Percentiles rank a stretch among this genome's conserved stretches.
phyloP scores from a whole-genome alignment of 2,797 vertebrate species.

The Phoebastria nigripes region DNA sequence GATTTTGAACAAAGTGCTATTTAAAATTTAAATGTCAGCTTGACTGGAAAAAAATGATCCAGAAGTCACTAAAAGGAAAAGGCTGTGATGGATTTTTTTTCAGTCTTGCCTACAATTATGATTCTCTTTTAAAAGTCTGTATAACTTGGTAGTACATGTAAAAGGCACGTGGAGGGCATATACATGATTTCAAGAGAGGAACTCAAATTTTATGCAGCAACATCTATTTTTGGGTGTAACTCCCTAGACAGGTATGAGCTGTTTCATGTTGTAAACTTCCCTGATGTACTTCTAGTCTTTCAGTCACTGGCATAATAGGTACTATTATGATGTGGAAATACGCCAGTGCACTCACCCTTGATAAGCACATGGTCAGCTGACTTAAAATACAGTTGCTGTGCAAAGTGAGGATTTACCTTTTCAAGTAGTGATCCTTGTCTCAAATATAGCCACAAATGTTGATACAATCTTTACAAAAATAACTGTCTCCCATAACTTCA shows the following conservation, averaged over 20 bases:
- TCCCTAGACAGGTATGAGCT: neutral
- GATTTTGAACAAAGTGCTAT: conserved; percentile 8
- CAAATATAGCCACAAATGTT: neutral
- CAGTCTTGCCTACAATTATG: neutral
- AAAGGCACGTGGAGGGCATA: neutral
- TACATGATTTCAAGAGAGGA: neutral
- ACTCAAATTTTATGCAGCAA: neutral
- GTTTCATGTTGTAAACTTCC: neutral
- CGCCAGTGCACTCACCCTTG: neutral
- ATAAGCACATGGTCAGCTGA: neutral
- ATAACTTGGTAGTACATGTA: neutral
- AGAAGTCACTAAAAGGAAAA: neutral
- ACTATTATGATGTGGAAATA: neutral
- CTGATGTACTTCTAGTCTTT: neutral
- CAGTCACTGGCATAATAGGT: neutral
- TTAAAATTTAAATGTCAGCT: conserved; percentile 9
- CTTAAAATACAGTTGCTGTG: neutral
- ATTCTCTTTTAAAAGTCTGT: neutral
- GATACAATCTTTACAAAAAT: neutral
- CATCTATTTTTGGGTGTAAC: neutral
- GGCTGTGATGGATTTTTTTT: neutral
- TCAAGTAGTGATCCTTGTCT: neutral
- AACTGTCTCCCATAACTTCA: neutral
- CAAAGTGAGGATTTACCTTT: neutral
- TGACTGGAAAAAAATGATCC: neutral